Evolutionary conservation across 2,113 vertebrate species (phyloP), one percentile per base, ranked within the genome.

Genomic region (Parus major): DNA sequence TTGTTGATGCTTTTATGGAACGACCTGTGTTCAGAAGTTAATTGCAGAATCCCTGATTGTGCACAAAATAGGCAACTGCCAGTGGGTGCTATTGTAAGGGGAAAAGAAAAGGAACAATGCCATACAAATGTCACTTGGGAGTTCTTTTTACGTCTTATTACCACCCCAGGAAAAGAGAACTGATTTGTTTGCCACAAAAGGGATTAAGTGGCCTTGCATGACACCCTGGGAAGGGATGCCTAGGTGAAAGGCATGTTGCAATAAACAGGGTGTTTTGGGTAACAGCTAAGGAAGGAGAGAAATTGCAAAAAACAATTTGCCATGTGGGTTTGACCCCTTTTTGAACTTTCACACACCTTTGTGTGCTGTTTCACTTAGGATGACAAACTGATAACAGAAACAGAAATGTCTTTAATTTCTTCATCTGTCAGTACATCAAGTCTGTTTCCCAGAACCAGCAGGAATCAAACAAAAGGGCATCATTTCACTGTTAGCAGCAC

Each of bases 1-100:
- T 96, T 91, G 95, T 86, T 95, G 96, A 68, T 94, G 87, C 75
- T 94, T 97, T 95, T 87, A 93, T 92, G 86, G 90, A 96, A 98
- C 96, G 91, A 96, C 42, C 27, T 44, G 63, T 60, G 77, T 91
- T 97, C 71, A 60, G 60, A 96, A 96, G 92, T 85, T 98, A 97
- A 98, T 98, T 97, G 94, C 88, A 90, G 82, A 77, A 85, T 93
- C 92, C 71, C 61, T 60, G 96, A 68, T 59, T 73, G 80, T 44
- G 49, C 53, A 71, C 77, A 71, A 95, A 93, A 73, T 21, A 94
- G 86, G 85, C 10, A 29, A 96, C 52, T 80, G 56, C 80, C 93
- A 96, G 75, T 87, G 84, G 66, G 70, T 96, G 66, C 83, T 88
- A n/a, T 92, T 95, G 55, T 93, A 73, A 88, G 75, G 41, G 49